Evolutionary conservation across 37 sponge, comb jelly and placozoan genomes (phyloP).

Genomic region (Cliona cf. orientalis): DNA sequence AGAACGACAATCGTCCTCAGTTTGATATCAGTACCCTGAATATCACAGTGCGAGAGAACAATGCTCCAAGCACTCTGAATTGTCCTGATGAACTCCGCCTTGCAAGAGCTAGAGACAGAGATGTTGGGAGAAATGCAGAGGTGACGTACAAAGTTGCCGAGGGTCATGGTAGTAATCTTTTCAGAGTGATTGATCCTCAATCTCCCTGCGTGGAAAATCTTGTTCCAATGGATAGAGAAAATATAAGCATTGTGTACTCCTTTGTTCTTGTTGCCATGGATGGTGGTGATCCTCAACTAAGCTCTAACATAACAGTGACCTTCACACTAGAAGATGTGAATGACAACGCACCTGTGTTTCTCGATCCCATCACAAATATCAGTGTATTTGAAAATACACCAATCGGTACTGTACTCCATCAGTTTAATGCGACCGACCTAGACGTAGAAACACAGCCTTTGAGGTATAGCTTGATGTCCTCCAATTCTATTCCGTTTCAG

Average conservation of each 20-base stretch:
- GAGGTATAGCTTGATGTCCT: no score
- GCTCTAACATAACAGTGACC: constrained; percentile 1
- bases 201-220: constrained; percentile 3
- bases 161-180: background rate
- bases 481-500: no score
- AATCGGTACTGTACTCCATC: background rate
- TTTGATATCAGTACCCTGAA: background rate
- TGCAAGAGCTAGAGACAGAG: constrained; percentile 1
- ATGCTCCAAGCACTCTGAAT: background rate
- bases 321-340: constrained; percentile 12
- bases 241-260: background rate
- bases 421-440: constrained; percentile 24
- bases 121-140: background rate
- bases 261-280: constrained; percentile 21
- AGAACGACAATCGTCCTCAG: constrained; percentile 26
- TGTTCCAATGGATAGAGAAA: constrained; percentile 4
- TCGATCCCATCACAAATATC: background rate
- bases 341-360: background rate
- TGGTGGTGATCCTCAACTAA: background rate
- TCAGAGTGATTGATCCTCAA: background rate
- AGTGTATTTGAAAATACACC: background rate
- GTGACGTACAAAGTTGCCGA: background rate
- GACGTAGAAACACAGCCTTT: no score
- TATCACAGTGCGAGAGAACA: background rate
- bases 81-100: background rate